Evolutionary conservation across 2,888 invertebrate genomes (phyloP).

Genomic region (Pristionchus mayeri): DNA sequence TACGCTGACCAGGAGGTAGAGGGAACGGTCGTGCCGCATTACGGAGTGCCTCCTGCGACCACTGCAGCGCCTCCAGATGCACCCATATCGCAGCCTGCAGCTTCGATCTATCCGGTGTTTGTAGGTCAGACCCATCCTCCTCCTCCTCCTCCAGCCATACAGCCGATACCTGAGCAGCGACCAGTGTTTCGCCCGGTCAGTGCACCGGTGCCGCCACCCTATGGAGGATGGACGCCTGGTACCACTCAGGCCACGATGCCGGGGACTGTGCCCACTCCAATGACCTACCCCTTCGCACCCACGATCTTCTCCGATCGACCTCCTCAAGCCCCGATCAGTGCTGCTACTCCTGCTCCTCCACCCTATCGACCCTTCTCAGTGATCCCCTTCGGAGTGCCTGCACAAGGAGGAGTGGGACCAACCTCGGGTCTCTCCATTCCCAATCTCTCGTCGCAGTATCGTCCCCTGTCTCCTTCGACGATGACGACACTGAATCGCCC

Average conservation of each 20-base stretch:
- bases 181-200: background rate
- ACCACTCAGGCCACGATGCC: background rate
- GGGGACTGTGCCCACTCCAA: background rate
- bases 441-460: background rate
- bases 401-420: background rate
- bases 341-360: background rate
- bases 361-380: background rate
- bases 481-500: background rate
- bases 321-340: background rate
- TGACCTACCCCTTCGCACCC: background rate
- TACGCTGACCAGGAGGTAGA: background rate
- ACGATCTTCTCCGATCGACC: background rate
- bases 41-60: background rate
- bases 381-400: background rate
- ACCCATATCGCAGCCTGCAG: background rate
- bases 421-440: background rate
- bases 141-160: background rate
- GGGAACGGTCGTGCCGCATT: constrained; percentile 6
- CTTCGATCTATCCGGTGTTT: background rate
- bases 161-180: background rate
- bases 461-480: background rate
- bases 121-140: constrained; percentile 8
- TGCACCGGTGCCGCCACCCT: background rate
- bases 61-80: background rate
- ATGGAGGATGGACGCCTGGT: background rate